Evolutionary conservation across 2,888 invertebrate species (phyloP), one percentile per base, ranked within the genome.

Genomic region (Drosophila villosipedis): DNA sequence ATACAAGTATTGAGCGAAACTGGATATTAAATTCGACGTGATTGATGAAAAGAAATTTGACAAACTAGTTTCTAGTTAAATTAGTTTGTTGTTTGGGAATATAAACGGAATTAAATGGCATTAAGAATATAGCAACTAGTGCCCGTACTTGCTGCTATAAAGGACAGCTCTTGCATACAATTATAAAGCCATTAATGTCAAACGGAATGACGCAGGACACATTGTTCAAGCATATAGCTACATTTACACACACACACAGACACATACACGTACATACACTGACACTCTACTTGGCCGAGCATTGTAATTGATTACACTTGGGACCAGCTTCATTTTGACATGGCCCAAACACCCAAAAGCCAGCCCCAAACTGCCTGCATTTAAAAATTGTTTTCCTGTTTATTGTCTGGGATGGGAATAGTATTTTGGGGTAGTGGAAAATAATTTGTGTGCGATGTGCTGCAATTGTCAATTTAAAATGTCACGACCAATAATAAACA

Each of bases 301-400:
- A 75, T 69, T 78, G 80, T 80, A 83, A 83, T 83, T 83, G 82
- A 82, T 82, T 83, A 82, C 82, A 69, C 82, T 74, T 63, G 80
- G 80, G 82, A 74, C 61, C 69, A 63, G 80, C 65, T 73, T 65
- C 76, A 76, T 65, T 73, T 76, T 68, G 74, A 78, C 74, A 68
- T 35, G 66, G 57, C 49, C 53, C 16, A 39, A 37, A 58, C 58
- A 57, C 41, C 33, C 33, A 49, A 70, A 50, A 53, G 14, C 16
- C 59, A 47, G 25, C 60, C 57, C n/a, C 52, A 61, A 60, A 41
- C 52, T 55, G 49, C 47, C 41, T 39, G 60, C 59, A 73, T 69
- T 82, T 76, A 78, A 82, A 80, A 82, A 82, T 66, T 70, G 69
- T 66, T 69, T 80, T 71, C 54, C 58, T 58, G 41, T 55, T 68